phyloP scores from a whole-genome alignment of 2,797 vertebrate species.

The Acropternis orthonyx region DNA sequence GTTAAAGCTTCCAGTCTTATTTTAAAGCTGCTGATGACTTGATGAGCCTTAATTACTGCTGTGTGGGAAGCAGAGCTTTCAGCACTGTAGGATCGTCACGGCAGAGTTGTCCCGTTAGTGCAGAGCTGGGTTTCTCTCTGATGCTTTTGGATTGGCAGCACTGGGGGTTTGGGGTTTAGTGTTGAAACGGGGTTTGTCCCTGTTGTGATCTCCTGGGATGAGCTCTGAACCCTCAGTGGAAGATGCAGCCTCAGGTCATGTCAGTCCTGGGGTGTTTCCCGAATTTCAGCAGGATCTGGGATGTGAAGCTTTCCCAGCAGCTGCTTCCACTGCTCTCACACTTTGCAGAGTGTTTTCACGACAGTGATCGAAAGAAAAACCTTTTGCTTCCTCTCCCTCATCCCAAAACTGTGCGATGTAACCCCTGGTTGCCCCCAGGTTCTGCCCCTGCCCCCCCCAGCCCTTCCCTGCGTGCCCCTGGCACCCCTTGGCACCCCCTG shows the following conservation, averaged over 20 bases:
- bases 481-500: not conserved
- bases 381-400: not conserved
- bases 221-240: not conserved
- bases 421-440: not conserved
- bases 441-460: not conserved
- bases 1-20: not conserved
- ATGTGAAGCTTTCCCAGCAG: not conserved
- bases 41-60: not conserved
- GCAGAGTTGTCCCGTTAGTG: not conserved
- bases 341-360: not conserved
- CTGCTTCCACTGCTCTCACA: fast-evolving
- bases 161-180: not conserved
- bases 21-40: not conserved
- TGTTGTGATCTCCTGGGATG: not conserved
- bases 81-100: not conserved
- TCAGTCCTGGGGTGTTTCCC: not conserved
- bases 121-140: not conserved
- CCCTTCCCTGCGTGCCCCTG: not conserved
- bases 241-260: fast-evolving
- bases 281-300: not conserved
- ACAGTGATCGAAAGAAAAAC: not conserved
- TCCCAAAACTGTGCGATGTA: not conserved
- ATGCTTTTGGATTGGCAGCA: not conserved
- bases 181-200: not conserved
- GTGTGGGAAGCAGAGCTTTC: not conserved